phyloP scores from a whole-genome alignment of 1,140 invertebrate species.

The Drosophila pallidifrons region DNA sequence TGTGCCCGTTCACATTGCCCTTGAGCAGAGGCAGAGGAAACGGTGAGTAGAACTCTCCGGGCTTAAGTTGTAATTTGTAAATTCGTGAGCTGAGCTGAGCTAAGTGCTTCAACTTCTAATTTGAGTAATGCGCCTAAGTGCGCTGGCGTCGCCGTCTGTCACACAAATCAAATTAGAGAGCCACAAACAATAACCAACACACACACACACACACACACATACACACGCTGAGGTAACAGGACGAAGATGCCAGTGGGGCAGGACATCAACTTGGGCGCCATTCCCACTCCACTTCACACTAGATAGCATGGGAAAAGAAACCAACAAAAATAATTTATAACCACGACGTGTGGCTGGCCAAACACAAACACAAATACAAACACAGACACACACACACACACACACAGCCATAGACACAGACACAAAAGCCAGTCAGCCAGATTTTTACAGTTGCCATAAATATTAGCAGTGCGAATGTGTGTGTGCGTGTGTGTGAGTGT shows the following conservation, averaged over 20 bases:
- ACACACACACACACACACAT: background rate
- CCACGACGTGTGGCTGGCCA: constrained; percentile 81
- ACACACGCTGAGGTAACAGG: constrained; percentile 19
- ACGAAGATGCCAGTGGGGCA: constrained; percentile 19
- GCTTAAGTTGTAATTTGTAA: background rate
- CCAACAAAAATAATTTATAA: constrained; percentile 78
- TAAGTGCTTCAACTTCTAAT: constrained; percentile 4
- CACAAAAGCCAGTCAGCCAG: constrained; percentile 44
- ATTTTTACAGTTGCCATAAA: constrained; percentile 75
- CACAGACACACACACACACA: constrained; percentile 46
- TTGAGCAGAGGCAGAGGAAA: constrained; percentile 75
- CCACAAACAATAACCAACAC: constrained; percentile 61
- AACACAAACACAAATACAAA: constrained; percentile 56
- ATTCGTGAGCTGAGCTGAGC: background rate
- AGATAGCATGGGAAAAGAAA: constrained; percentile 14
- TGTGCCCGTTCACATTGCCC: constrained; percentile 75
- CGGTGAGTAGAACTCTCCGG: constrained; percentile 61
- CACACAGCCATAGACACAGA: no score
- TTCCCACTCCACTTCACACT: background rate
- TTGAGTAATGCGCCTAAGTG: constrained; percentile 69
- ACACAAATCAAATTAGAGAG: constrained; percentile 80
- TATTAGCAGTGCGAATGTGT: constrained; percentile 32
- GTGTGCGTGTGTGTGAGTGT: constrained; percentile 31
- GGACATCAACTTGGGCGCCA: constrained; percentile 26
- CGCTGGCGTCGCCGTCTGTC: constrained; percentile 72